Evolutionary conservation across 1,140 invertebrate species (phyloP), one percentile per base, ranked within the genome.

Genomic region (Bombus terrestris): DNA sequence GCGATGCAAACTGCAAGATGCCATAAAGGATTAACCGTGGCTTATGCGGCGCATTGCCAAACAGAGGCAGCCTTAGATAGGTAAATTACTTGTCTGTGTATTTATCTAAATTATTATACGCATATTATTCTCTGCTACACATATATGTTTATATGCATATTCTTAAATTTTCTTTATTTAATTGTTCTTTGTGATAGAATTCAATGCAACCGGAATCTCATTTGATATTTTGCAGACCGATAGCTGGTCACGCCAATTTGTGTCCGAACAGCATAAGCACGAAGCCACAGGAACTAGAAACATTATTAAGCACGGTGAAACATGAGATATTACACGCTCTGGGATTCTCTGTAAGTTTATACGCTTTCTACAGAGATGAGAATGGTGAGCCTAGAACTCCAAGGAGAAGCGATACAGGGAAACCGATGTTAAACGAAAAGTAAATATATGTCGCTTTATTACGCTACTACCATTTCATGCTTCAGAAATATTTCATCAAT

Each of bases 251-350:
- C 95, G 99, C 99, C 3, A 99, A 99, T 96, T 97, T 99, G 77
- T 99, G 99, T 93, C 99, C 99, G 0, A 96, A 97, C n/a, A 98
- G 98, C 91, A 98, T 99, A 71, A 98, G 98, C 91, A 99, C 98
- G 28, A 98, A 98, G 92, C 97, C 97, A 53, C 98, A 99, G 92
- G 99, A 99, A 92, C 95, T 99, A 82, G 98, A 99, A 90, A 98
- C 98, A 28, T 96, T 99, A 3, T 95, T 99, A 86, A 99, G 99
- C 39, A 99, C 99, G 0, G 98, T 99, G 0, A 99, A 99, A 95
- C 99, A 99, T 95, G 99, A 99, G 95, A 99, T 99, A 93, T 96
- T 99, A 1, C 99, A 99, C 95, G 99, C 99, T 0, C 95, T 99
- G 57, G 99, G 98, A 2, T 99, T 99, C 95, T 99, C 98, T 15